These are phyloP conservation scores for Gobio gobio DNA, from an alignment of 2,113 vertebrate genomes.

Conservation along the genomic window DNA sequence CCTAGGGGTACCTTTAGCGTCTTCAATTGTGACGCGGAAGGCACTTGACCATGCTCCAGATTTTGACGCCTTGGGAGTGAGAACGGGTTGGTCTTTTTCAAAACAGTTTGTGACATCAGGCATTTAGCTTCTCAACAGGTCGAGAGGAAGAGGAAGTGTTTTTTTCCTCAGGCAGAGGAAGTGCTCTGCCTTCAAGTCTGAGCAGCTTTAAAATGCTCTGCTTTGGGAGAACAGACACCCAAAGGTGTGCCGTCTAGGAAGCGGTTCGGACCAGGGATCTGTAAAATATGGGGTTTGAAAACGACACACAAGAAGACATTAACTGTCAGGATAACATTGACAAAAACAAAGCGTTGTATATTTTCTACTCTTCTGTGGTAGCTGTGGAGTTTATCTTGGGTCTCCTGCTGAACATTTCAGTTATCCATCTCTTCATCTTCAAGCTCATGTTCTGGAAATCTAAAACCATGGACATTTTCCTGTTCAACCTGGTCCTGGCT, in stretches of 20 bases:
- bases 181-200: conserved; percentile 57
- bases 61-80: too few species aligned
- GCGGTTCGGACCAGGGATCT: background rate
- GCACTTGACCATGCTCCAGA: too few species aligned
- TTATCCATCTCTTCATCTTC: conserved; percentile 81
- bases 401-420: conserved; percentile 75
- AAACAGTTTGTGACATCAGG: conserved; percentile 14
- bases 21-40: too few species aligned
- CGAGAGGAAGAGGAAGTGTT: too few species aligned
- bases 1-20: too few species aligned
- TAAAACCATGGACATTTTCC: conserved; percentile 79
- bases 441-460: conserved; percentile 81
- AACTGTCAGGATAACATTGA: conserved; percentile 44
- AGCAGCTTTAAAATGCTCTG: conserved; percentile 37
- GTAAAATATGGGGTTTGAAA: background rate
- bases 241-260: background rate
- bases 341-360: conserved; percentile 59
- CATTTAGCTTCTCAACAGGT: conserved; percentile 53
- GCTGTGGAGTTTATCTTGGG: conserved; percentile 80
- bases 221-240: background rate
- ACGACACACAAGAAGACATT: background rate
- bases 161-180: conserved; percentile 67
- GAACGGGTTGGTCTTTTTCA: conserved; percentile 1
- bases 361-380: conserved; percentile 72
- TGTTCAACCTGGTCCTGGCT: conserved; percentile 80